A percentile compares a stretch with the other conserved stretches of the same genome.
Evolutionary conservation across 1,140 invertebrate genomes (phyloP).

Genomic region (Caenorhabditis briggsae): DNA sequence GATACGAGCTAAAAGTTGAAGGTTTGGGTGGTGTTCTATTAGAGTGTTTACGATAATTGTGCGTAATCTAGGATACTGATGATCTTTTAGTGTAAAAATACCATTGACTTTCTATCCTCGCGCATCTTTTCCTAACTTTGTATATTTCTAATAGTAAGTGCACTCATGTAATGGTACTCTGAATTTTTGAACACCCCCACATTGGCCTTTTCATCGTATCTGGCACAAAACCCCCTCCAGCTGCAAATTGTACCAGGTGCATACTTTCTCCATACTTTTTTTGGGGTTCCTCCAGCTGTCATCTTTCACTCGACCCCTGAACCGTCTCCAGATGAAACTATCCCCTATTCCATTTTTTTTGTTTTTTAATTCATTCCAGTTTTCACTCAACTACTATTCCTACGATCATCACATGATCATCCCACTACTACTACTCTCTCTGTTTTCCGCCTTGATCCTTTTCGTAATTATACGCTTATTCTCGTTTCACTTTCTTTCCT

Average conservation of each 20-base stretch:
- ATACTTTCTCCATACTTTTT: not conserved
- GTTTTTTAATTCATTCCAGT: not conserved
- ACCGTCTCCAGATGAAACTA: not conserved
- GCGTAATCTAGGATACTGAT: too few relatives aligned
- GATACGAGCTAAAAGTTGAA: too few relatives aligned
- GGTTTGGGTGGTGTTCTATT: too few relatives aligned
- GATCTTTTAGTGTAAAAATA: too few relatives aligned
- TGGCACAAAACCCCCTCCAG: not conserved
- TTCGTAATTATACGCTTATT: constrained; percentile 28
- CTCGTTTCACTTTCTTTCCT: not conserved
- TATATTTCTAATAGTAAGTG: too few relatives aligned
- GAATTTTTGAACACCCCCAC: too few relatives aligned
- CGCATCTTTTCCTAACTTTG: too few relatives aligned
- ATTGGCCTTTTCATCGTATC: not conserved
- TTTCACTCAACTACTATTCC: not conserved
- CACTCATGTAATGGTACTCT: too few relatives aligned
- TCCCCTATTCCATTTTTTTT: not conserved
- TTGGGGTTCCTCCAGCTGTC: not conserved
- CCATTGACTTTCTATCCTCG: too few relatives aligned
- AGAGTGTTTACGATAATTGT: too few relatives aligned
- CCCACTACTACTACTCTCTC: not conserved
- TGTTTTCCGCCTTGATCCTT: not conserved
- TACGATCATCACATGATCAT: constrained; percentile 4
- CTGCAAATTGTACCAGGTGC: constrained; percentile 21
- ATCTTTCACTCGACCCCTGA: not conserved